Conservation (phyloP, 1,140 invertebrate species). For the Limonius californicus region DNA sequence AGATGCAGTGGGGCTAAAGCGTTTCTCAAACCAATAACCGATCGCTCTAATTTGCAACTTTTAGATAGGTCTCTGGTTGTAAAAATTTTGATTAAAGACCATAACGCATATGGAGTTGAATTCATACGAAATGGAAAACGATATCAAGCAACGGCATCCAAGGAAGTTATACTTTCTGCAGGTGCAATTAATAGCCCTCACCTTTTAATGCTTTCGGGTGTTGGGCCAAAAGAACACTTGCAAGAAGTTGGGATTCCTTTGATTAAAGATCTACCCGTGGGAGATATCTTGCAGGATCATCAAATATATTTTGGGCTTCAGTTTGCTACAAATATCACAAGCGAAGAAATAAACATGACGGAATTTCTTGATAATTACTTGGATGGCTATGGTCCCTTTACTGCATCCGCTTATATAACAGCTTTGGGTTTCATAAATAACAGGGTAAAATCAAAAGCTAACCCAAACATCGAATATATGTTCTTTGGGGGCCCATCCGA, state of each 20-base stretch:
- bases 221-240: slow-evolving; percentile 66
- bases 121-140: slow-evolving; percentile 37
- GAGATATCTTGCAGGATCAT: slow-evolving; percentile 54
- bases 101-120: slow-evolving; percentile 29
- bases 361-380: slow-evolving; percentile 35
- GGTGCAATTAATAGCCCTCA: slow-evolving; percentile 59
- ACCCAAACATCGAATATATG: slow-evolving; percentile 46
- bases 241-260: slow-evolving; percentile 40
- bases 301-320: slow-evolving; percentile 26
- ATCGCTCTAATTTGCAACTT: slow-evolving; percentile 55
- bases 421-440: slow-evolving; percentile 22
- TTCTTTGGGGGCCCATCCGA: slow-evolving; percentile 48
- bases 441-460: slow-evolving; percentile 37
- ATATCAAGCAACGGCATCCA: slow-evolving; percentile 49
- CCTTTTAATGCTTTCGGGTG: slow-evolving; percentile 68
- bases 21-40: slow-evolving; percentile 62
- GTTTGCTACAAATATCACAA: slow-evolving; percentile 15
- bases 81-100: slow-evolving; percentile 42
- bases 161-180: slow-evolving; percentile 62
- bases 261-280: slow-evolving; percentile 46
- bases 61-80: slow-evolving; percentile 51
- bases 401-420: slow-evolving; percentile 19
- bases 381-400: slow-evolving; percentile 27
- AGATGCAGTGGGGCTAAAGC: slow-evolving; percentile 74
- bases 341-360: neutral